phyloP scores from a whole-genome alignment of 2,888 invertebrate species.

The Epinotia bilunana region DNA sequence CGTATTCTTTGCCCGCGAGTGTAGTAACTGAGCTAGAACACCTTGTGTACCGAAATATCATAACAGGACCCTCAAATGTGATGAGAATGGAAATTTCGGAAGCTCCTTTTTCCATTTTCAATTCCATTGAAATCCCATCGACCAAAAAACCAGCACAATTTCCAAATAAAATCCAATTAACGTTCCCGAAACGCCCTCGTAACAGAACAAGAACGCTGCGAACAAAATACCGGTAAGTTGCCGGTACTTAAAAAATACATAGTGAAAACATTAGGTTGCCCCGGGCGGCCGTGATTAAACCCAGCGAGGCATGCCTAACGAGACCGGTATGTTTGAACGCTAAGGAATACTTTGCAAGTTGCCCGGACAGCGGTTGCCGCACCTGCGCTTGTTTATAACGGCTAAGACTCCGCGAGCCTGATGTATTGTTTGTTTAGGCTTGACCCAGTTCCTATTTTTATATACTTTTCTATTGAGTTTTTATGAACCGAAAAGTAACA shows the following conservation, averaged over 20 bases:
- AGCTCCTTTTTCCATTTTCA: constrained; percentile 40
- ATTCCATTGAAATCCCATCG: constrained; percentile 44
- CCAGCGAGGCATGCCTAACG: constrained; percentile 82
- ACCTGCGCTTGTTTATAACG: constrained; percentile 78
- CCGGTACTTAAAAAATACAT: constrained; percentile 80
- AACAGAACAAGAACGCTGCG: constrained; percentile 54
- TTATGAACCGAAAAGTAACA: background rate
- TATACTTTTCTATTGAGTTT: background rate
- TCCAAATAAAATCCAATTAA: constrained; percentile 56
- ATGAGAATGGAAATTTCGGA: constrained; percentile 19
- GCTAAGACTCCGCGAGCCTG: constrained; percentile 66
- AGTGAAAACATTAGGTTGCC: constrained; percentile 80
- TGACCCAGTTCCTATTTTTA: constrained; percentile 55
- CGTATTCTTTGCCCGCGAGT: no score
- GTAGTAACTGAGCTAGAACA: constrained; percentile 9
- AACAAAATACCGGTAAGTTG: constrained; percentile 53
- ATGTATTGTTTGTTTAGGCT: constrained; percentile 76
- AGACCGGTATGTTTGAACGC: constrained; percentile 80
- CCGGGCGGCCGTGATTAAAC: constrained; percentile 79
- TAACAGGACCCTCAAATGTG: background rate
- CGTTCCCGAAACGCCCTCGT: constrained; percentile 53
- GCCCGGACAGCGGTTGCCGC: constrained; percentile 73
- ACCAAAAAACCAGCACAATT: constrained; percentile 42
- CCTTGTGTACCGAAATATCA: constrained; percentile 8
- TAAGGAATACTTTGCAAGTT: constrained; percentile 79